Evolutionary conservation across 2,797 vertebrate genomes (phyloP).

Genomic region (Onychomys leucogaster): DNA sequence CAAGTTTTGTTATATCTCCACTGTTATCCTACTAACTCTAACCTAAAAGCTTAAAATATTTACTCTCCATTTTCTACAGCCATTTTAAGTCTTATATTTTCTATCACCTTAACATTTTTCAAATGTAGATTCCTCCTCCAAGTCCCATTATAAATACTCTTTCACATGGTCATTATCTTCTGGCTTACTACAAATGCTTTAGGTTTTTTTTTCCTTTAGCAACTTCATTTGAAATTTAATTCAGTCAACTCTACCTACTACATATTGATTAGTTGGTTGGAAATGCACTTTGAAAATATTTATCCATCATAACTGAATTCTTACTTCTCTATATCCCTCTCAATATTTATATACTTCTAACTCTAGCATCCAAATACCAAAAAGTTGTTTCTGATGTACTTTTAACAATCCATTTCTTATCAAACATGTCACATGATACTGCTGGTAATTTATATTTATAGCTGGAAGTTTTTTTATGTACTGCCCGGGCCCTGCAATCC

Average conservation of each 20-base stretch:
- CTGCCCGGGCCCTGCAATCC: too few species aligned
- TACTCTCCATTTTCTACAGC: background rate
- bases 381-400: background rate
- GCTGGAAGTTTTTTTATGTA: too few species aligned
- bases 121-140: background rate
- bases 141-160: background rate
- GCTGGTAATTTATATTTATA: background rate
- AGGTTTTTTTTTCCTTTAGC: background rate
- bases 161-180: background rate
- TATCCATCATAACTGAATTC: background rate
- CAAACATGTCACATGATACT: background rate
- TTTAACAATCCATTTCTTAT: background rate
- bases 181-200: background rate
- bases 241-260: background rate
- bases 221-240: background rate
- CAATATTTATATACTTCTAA: background rate
- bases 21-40: background rate
- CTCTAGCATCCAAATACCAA: background rate
- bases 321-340: background rate
- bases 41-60: background rate
- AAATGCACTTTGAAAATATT: conserved; percentile 13
- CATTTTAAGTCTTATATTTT: background rate
- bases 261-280: background rate
- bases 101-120: background rate
- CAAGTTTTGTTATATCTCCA: background rate